These are phyloP conservation scores for Netelia melanura DNA, from an alignment of 2,888 invertebrate species.

Conservation along the genomic window DNA sequence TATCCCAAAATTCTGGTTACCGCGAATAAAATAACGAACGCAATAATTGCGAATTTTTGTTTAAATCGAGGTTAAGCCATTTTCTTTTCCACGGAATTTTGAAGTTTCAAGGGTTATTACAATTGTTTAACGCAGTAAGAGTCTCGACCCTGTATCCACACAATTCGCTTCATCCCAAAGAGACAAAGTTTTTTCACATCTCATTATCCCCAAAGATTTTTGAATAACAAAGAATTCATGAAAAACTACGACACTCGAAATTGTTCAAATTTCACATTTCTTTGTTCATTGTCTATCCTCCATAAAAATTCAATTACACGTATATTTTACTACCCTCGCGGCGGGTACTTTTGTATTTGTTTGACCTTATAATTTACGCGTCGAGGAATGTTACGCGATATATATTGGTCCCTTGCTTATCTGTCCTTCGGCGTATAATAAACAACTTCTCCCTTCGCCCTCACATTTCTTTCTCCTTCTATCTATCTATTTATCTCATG, in stretches of 20 bases:
- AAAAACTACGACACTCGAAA: not conserved
- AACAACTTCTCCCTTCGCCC: not conserved
- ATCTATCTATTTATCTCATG: constrained; percentile 57
- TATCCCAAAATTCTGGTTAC: too few relatives aligned
- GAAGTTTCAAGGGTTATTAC: not conserved
- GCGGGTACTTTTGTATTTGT: not conserved
- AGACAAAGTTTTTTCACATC: constrained; percentile 24
- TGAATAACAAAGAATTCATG: constrained; percentile 39
- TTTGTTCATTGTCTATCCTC: constrained; percentile 24
- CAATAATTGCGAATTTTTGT: too few relatives aligned
- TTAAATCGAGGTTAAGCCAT: too few relatives aligned
- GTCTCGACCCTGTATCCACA: not conserved
- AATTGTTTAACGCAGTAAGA: not conserved
- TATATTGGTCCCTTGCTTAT: constrained; percentile 29
- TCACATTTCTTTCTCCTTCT: not conserved
- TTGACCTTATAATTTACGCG: constrained; percentile 47
- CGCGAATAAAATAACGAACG: too few relatives aligned
- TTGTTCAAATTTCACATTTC: constrained; percentile 7
- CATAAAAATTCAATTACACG: constrained; percentile 8
- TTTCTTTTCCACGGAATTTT: not conserved
- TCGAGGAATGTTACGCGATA: constrained; percentile 1
- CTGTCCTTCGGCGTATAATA: constrained; percentile 46
- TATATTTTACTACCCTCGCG: constrained; percentile 7
- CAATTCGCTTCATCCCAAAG: not conserved
- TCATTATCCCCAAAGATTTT: constrained; percentile 45